Percentiles rank a stretch among this genome's conserved stretches.
Conservation (phyloP, 2,888 invertebrate species). For the Mamestra brassicae region DNA sequence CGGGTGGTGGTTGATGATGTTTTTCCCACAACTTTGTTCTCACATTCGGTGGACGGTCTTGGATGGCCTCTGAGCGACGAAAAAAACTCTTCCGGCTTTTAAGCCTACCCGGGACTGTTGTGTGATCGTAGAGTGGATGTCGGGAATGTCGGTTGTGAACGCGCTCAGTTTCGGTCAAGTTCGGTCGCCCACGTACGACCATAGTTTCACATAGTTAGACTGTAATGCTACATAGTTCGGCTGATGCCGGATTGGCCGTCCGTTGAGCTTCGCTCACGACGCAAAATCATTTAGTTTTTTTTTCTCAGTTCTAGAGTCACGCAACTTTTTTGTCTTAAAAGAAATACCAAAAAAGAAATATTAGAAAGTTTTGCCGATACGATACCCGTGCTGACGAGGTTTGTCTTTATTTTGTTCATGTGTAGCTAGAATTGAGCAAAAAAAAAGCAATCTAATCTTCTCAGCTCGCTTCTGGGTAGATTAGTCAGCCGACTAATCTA, state of each 20-base stretch:
- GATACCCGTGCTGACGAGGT: conserved; percentile 82
- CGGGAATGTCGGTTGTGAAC: too few relatives aligned
- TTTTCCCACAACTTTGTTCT: too few relatives aligned
- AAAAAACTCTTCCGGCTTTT: too few relatives aligned
- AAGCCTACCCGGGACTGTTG: too few relatives aligned
- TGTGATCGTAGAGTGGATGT: too few relatives aligned
- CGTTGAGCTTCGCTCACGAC: neutral
- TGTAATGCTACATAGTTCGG: neutral
- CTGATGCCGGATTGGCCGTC: neutral
- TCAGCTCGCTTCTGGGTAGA: too few relatives aligned
- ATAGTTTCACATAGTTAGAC: neutral
- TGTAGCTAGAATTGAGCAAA: conserved; percentile 81
- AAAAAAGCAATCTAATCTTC: conserved; percentile 33
- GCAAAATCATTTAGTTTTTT: conserved; percentile 49
- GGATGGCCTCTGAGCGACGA: too few relatives aligned
- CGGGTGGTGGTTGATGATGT: too few relatives aligned
- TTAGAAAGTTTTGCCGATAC: conserved; percentile 76
- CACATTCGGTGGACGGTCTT: too few relatives aligned
- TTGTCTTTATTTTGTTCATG: conserved; percentile 64
- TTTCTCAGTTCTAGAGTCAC: conserved; percentile 86
- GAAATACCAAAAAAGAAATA: conserved; percentile 77
- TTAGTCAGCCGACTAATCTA: neutral
- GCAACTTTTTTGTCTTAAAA: conserved; percentile 64
- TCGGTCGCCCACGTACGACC: neutral
- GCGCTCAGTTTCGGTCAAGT: neutral